Evolutionary conservation across 2,113 vertebrate species (phyloP), one percentile per base, ranked within the genome.

Genomic region (Platichthys stellatus): DNA sequence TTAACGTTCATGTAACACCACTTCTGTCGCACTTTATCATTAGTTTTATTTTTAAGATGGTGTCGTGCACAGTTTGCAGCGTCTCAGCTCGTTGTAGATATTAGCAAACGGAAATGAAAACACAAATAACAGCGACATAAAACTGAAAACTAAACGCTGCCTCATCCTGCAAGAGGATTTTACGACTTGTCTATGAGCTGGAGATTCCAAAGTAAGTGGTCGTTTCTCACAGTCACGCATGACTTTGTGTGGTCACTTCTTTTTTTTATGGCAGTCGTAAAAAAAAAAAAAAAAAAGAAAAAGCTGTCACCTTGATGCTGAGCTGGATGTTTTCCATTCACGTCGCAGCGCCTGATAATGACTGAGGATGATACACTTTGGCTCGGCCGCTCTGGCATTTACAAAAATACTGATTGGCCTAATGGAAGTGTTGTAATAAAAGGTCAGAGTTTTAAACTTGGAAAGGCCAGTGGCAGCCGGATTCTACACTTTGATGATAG

Each of bases 381-480:
- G 18, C 74, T 63, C 82, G 3, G 15, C 3, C 67, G 62, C 72
- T 78, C 65, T 86, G 72, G 58, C 81, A 86, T 86, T 86, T 86
- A 31, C 71, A 86, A 74, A 58, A 70, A 65, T 53, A 82, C 58
- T 82, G 68, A 80, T 72, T 60, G 58, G 69, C 17, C 40, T 51
- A 81, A 82, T 83, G 61, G 77, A 85, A 66, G 71, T 10, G 3
- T 40, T 79, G 47, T 69, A 73, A 79, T 79, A 77, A 78, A 88
- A 90, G 81, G 76, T 81, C 76, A 78, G 35, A 56, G 54, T 60
- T 64, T 63, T 21, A 74, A 80, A 76, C 59, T 80, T 28, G 56
- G 15, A 82, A 83, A 76, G 53, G 77, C 60, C 49, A 35, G 2
- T 21, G 47, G 54, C 40, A 11, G 24, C 8, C 20, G 12, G 59